Evolutionary conservation across 2,888 invertebrate genomes (phyloP), one percentile per base, ranked within the genome.

Genomic region (Laspeyria flexula): DNA sequence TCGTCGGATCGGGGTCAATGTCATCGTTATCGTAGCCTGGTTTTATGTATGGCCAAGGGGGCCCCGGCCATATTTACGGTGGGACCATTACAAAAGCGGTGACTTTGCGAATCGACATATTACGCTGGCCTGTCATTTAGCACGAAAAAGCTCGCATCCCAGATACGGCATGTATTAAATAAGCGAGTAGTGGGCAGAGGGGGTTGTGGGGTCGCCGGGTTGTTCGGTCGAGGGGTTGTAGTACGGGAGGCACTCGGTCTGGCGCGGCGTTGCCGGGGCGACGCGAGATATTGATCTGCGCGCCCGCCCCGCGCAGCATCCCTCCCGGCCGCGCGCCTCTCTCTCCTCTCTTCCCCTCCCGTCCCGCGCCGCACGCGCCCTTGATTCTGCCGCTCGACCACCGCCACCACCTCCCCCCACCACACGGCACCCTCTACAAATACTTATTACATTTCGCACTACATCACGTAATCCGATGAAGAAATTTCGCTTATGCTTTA

Each of bases 201-300:
- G 70, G 70, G 73, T 25, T 25, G 64, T 56, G 61, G 61, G 71
- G 68, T 65, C 64, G 73, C 67, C 63, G 71, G 42, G 67, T 70
- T 68, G 58, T 72, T 72, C 30, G 31, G 29, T 42, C 21, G 51
- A 52, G 76, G 75, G 79, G 83, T 83, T 86, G 89, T 88, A 90
- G 92, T 90, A 92, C 92, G 86, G 88, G 93, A 93, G 94, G 93
- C 93, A 93, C 93, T 93, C 93, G 90, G 94, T 93, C 93, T 93
- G 93, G 93, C 93, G 88, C 92, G 92, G 93, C 93, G 93, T 94
- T 86, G 87, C 90, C 93, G 92, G 92, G 91, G 93, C 83, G 89
- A 94, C 94, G 85, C 77, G 86, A 86, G 88, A 88, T 90, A 90
- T 90, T 83, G 90, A 90, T 88, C 90, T 87, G 89, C 88, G 90